Conservation (phyloP, 2,797 vertebrate genomes). For the Pseudochirops corinnae region DNA sequence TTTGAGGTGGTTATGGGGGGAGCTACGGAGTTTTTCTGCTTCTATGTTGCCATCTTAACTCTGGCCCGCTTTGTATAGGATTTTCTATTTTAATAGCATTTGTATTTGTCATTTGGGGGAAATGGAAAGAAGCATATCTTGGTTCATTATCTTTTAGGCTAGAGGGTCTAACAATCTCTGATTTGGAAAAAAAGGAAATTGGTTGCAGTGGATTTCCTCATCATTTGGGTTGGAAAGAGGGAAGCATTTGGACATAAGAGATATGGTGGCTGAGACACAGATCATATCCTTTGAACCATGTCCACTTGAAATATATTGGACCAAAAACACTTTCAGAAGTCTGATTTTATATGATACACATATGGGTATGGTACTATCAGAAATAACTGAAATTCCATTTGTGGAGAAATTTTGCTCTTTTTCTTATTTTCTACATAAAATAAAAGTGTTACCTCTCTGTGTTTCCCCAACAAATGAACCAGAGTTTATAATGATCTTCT, state of each 20-base stretch:
- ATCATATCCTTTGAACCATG: not conserved
- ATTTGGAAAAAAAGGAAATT: conserved; percentile 3
- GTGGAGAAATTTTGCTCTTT: not conserved
- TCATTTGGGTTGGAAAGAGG: not conserved
- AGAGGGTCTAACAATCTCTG: not conserved
- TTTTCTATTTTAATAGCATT: not conserved
- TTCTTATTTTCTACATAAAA: not conserved
- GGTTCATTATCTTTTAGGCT: not conserved
- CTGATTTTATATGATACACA: not conserved
- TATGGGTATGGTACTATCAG: not conserved
- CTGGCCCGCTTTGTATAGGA: not conserved
- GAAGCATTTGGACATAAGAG: not conserved
- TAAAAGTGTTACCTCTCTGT: not conserved
- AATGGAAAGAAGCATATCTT: not conserved
- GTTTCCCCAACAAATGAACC: not conserved
- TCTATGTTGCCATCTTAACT: no score
- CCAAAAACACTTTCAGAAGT: not conserved
- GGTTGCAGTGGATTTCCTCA: not conserved
- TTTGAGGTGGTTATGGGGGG: no score
- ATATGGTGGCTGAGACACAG: not conserved
- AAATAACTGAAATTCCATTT: not conserved
- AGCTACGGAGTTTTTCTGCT: no score
- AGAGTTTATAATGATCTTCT: not conserved
- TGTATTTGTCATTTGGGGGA: not conserved
- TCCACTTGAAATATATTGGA: not conserved